Evolutionary conservation across 2,797 vertebrate species (phyloP).

Genomic region (Sebastes oblongus): DNA sequence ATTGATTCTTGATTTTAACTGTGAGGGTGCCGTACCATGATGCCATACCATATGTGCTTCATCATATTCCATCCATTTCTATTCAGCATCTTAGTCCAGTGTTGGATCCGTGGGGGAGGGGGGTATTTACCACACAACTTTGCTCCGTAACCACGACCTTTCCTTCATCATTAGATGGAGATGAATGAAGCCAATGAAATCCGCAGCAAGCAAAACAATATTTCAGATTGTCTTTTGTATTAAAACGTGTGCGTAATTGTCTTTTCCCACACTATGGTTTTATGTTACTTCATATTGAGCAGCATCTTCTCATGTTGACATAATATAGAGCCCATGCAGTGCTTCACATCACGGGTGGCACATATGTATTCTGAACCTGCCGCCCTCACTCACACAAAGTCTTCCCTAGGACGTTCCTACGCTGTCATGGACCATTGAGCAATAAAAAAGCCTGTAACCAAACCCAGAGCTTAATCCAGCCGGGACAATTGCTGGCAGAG

Average conservation of each 20-base stretch:
- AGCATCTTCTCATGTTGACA: background rate
- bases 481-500: constrained; percentile 70
- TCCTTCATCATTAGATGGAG: background rate
- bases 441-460: constrained; percentile 77
- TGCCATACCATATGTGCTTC: background rate
- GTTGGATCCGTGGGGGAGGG: background rate
- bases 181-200: background rate
- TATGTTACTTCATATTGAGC: background rate
- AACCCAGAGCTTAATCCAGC: constrained; percentile 74
- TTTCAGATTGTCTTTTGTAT: background rate
- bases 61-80: background rate
- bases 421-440: constrained; percentile 55
- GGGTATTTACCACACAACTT: background rate
- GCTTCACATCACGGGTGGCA: constrained; percentile 16
- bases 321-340: background rate
- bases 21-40: too few species aligned
- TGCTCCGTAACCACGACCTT: background rate
- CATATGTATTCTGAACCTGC: constrained; percentile 62
- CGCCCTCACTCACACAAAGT: constrained; percentile 63
- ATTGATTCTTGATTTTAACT: too few species aligned
- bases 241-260: background rate
- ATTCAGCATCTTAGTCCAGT: background rate
- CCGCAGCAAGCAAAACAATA: background rate
- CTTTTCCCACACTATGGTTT: background rate
- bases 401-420: constrained; percentile 50